Percentiles rank a stretch among this genome's conserved stretches.
Evolutionary conservation across 1,140 invertebrate genomes (phyloP).

Genomic region (Mercenaria mercenaria): DNA sequence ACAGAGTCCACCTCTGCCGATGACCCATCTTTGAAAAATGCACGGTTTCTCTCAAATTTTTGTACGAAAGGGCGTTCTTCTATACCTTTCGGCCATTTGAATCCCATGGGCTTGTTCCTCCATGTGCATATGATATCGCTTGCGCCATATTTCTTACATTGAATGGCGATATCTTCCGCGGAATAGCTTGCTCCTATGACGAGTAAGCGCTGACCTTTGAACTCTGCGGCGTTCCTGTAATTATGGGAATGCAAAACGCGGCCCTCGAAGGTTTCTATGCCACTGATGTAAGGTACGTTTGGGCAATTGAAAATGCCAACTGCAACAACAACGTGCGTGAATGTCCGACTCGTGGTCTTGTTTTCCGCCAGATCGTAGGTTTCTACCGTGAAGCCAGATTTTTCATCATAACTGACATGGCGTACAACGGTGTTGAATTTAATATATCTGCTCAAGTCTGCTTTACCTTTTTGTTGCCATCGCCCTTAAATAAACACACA

Average conservation of each 20-base stretch:
- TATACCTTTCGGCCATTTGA: conserved; percentile 52
- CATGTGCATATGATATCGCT: conserved; percentile 34
- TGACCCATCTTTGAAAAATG: conserved; percentile 59
- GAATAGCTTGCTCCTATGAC: conserved; percentile 59
- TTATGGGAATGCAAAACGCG: conserved; percentile 62
- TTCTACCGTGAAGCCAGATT: not conserved
- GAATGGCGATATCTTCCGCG: conserved; percentile 59
- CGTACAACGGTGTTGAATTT: conserved; percentile 3
- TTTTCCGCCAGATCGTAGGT: not conserved
- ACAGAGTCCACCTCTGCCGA: conserved; percentile 53
- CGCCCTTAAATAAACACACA: no score
- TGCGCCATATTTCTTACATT: conserved; percentile 56
- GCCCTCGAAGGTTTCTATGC: conserved; percentile 50
- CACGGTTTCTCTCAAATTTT: conserved; percentile 4
- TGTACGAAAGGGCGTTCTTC: conserved; percentile 50
- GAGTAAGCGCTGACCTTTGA: conserved; percentile 54
- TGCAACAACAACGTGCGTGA: not conserved
- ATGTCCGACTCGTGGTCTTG: not conserved
- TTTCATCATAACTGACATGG: not conserved
- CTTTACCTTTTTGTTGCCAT: not conserved
- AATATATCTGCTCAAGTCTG: not conserved
- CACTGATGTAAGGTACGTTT: not conserved
- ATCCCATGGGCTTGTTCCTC: conserved; percentile 57
- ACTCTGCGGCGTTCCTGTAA: conserved; percentile 57
- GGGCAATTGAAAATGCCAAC: not conserved